Evolutionary conservation across 2,888 invertebrate genomes (phyloP), one percentile per base, ranked within the genome.

Genomic region (Sphaerophoria rueppellii): DNA sequence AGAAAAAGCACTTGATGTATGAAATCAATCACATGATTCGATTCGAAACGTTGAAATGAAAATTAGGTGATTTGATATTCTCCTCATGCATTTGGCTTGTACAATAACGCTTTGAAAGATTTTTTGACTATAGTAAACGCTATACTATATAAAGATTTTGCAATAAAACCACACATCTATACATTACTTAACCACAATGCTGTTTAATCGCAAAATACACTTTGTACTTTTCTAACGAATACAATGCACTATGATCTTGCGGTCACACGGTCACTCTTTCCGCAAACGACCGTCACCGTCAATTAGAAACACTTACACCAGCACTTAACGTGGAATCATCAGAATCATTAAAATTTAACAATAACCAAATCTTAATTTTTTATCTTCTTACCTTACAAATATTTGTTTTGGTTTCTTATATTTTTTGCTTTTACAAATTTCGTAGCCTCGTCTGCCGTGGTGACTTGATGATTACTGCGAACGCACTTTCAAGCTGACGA

Each of bases 391-490:
- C 67, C 52, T 67, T 54, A 11, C 6, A 43, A 12, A 37, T 37
- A 12, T 37, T 12, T 50, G 24, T 60, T 54, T 67, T 50, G 0
- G 9, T 54, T 50, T 40, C 6, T n/a, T 35, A 0, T 55, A 37
- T 34, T 35, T 35, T 35, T n/a, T 16, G 12, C 35, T 52, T 35
- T 16, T 65, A 37, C 24, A n/a, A 76, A 76, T 72, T 81, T 73
- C 76, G 76, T 75, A 71, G 58, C 60, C 70, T 83, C 55, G 79
- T 79, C 67, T 55, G 71, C 63, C 75, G 78, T 82, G 78, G 73
- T 78, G 73, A 73, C 74, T 82, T 32, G 82, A 50, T 76, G 81
- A 65, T 81, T 52, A 85, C 81, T 77, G 76, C 72, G 54, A 85
- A 81, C 81, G 82, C 70, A 79, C 78, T 52, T 63, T 63, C 74